phyloP scores from a whole-genome alignment of 2,113 vertebrate genomes.

The Chascanopsetta lugubris region DNA sequence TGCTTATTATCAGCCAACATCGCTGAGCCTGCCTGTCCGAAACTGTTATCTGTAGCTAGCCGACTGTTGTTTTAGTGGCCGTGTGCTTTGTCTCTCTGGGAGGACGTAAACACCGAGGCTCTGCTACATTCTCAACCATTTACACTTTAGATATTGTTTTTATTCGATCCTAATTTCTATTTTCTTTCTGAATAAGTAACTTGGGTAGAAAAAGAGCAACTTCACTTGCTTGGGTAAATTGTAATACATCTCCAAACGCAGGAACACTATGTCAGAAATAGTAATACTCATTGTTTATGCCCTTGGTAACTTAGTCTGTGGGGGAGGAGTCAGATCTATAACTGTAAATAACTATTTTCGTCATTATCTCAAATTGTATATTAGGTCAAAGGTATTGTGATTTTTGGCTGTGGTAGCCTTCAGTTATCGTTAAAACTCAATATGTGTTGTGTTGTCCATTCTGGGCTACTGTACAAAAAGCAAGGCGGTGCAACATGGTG shows the following conservation, averaged over 20 bases:
- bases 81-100: slow-evolving; percentile 9
- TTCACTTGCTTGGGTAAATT: neutral
- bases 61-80: slow-evolving; percentile 50
- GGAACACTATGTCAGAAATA: neutral
- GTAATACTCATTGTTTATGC: no score
- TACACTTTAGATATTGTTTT: neutral
- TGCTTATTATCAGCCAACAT: slow-evolving; percentile 66
- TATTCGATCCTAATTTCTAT: neutral
- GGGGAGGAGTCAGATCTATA: neutral
- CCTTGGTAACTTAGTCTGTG: neutral
- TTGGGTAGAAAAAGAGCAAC: neutral
- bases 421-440: no score
- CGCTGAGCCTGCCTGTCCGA: slow-evolving; percentile 39
- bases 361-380: neutral
- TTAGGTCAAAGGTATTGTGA: neutral
- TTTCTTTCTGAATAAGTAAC: neutral
- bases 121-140: neutral
- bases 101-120: neutral
- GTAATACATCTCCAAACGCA: no score
- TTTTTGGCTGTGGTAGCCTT: neutral
- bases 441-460: no score
- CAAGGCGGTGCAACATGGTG: no score
- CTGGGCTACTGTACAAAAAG: no score
- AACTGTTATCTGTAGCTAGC: slow-evolving; percentile 45
- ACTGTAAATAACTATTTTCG: neutral